Percentiles rank a stretch among this genome's conserved stretches.
phyloP scores from a whole-genome alignment of 2,113 vertebrate species.

The Polypterus senegalus region DNA sequence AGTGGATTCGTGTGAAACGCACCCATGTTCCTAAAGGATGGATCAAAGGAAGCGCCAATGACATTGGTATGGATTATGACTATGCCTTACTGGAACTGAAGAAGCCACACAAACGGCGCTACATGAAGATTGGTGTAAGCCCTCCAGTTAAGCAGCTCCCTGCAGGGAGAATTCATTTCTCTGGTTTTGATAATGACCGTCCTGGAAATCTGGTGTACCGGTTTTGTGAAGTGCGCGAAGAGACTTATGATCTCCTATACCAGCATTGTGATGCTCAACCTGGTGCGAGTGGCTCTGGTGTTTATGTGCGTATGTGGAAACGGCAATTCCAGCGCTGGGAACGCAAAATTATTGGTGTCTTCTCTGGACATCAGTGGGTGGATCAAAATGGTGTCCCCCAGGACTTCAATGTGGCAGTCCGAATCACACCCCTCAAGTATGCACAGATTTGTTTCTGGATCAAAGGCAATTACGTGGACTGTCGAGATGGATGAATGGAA shows the following conservation, averaged over 20 bases:
- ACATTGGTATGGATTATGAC: conserved; percentile 98
- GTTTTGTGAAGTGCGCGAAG: conserved; percentile 81
- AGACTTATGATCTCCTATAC: conserved; percentile 83
- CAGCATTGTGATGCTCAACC: conserved; percentile 92
- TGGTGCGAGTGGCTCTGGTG: conserved; percentile 85
- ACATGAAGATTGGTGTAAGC: conserved; percentile 90
- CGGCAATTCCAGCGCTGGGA: conserved; percentile 72
- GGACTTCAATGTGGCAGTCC: conserved; percentile 92
- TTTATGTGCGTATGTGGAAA: conserved; percentile 91
- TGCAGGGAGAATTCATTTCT: conserved; percentile 82
- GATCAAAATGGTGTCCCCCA: conserved; percentile 73
- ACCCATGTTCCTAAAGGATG: conserved; percentile 95
- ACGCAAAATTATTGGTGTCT: conserved; percentile 88
- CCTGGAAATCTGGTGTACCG: conserved; percentile 81
- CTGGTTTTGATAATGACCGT: conserved; percentile 85
- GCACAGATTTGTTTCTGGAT: conserved; percentile 99
- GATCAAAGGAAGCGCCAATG: conserved; percentile 90
- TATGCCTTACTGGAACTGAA: conserved; percentile 89
- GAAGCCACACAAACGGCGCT: conserved; percentile 82
- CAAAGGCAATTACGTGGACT: conserved; percentile 90
- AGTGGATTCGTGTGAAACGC: conserved; percentile 91
- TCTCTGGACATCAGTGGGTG: conserved; percentile 95
- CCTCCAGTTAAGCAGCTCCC: conserved; percentile 69
- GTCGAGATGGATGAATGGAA: conserved; percentile 73
- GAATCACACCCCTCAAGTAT: conserved; percentile 91